Evolutionary conservation across 2,888 invertebrate genomes (phyloP).

Genomic region (Conistra vaccinii): DNA sequence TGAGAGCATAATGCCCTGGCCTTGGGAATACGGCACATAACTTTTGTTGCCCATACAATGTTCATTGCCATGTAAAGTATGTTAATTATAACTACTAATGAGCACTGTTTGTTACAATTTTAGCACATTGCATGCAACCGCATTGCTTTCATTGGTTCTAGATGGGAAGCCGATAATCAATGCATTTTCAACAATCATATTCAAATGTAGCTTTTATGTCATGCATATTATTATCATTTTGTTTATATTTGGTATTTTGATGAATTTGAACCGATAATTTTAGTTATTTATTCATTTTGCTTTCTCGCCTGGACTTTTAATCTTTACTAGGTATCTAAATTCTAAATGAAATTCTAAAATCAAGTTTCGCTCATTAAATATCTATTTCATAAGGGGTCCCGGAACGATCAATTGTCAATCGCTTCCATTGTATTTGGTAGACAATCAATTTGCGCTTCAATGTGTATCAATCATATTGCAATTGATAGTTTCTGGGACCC

Average conservation of each 20-base stretch:
- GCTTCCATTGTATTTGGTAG: too few relatives aligned
- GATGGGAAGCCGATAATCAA: slow-evolving; percentile 48
- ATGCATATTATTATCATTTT: slow-evolving; percentile 27
- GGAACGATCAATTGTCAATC: too few relatives aligned
- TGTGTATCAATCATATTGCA: too few relatives aligned
- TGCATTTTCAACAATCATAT: slow-evolving; percentile 38
- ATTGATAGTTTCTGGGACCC: too few relatives aligned
- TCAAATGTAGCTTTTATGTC: slow-evolving; percentile 19
- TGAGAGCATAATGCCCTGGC: slow-evolving; percentile 63
- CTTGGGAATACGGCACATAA: slow-evolving; percentile 74
- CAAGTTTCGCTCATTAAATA: not conserved
- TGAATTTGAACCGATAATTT: too few relatives aligned
- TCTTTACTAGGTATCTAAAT: not conserved
- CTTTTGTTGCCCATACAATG: slow-evolving; percentile 72
- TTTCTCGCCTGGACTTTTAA: slow-evolving; percentile 15
- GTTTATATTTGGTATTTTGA: not conserved
- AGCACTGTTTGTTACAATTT: slow-evolving; percentile 73
- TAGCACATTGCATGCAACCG: slow-evolving; percentile 69
- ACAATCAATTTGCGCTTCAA: too few relatives aligned
- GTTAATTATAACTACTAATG: slow-evolving; percentile 83
- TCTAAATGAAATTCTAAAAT: not conserved
- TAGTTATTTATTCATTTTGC: not conserved
- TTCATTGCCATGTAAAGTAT: slow-evolving; percentile 78
- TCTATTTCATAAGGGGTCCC: not conserved
- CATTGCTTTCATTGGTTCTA: slow-evolving; percentile 54